Conservation (phyloP, 2,113 vertebrate species). For the Gadus macrocephalus region DNA sequence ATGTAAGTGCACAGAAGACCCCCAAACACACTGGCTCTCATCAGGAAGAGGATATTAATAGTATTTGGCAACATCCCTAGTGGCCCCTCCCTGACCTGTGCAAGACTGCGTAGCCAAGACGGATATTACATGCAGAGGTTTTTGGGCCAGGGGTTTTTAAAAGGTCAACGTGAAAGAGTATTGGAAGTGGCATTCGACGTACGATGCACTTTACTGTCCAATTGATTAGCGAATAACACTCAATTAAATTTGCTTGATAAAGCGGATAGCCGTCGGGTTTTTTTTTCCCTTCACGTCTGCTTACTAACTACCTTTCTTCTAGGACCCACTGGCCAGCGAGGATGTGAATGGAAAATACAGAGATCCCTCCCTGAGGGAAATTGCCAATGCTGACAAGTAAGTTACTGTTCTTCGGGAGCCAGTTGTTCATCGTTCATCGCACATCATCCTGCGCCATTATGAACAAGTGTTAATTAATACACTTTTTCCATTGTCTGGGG, state of each 20-base stretch:
- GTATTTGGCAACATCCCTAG: conserved; percentile 47
- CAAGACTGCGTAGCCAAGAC: conserved; percentile 41
- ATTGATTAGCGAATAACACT: conserved; percentile 53
- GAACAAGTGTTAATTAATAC: neutral
- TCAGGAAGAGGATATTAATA: conserved; percentile 58
- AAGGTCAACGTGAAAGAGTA: conserved; percentile 50
- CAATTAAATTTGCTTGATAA: conserved; percentile 56
- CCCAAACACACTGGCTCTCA: conserved; percentile 8
- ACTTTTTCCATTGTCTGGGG: conserved; percentile 13
- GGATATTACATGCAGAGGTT: conserved; percentile 46
- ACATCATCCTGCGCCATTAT: too few relatives aligned
- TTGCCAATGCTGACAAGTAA: conserved; percentile 89
- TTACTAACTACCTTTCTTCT: conserved; percentile 54
- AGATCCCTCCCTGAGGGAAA: conserved; percentile 85
- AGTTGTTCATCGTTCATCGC: conserved; percentile 13
- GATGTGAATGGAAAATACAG: conserved; percentile 89
- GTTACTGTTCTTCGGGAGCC: conserved; percentile 37
- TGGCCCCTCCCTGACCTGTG: conserved; percentile 23
- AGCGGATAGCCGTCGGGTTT: conserved; percentile 46
- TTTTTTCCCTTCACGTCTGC: conserved; percentile 33
- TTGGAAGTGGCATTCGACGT: conserved; percentile 59
- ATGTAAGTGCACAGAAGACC: conserved; percentile 78
- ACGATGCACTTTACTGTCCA: conserved; percentile 56
- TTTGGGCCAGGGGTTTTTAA: conserved; percentile 54
- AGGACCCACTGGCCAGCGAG: conserved; percentile 91